Conservation (phyloP, 2,113 vertebrate genomes). For the Cyphomyrus discorhynchus region DNA sequence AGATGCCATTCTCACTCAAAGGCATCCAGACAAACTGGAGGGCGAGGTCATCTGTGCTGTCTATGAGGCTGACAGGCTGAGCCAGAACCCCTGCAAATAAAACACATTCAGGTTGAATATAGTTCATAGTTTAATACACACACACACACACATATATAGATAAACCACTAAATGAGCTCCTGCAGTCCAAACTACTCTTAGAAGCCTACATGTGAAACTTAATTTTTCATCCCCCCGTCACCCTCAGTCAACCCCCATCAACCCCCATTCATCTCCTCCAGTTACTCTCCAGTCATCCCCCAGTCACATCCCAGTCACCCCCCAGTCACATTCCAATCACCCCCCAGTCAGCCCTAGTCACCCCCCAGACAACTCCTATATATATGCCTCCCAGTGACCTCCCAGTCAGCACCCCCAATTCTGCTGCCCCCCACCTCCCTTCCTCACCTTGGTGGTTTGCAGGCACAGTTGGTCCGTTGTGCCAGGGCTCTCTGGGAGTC, state of each 20-base stretch:
- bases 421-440: not conserved
- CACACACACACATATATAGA: too few relatives aligned
- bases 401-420: not conserved
- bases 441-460: not conserved
- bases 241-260: not conserved
- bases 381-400: not conserved
- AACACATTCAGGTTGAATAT: not conserved
- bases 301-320: not conserved
- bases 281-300: not conserved
- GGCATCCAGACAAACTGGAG: not conserved
- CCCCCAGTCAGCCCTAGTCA: not conserved
- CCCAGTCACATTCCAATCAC: not conserved
- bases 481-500: not conserved
- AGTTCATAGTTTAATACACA: not conserved
- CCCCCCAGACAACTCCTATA: not conserved
- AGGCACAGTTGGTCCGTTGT: not conserved
- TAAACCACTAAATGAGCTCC: not conserved
- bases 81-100: not conserved
- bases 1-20: not conserved
- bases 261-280: not conserved
- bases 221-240: not conserved
- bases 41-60: not conserved
- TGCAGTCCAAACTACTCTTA: not conserved
- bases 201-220: not conserved
- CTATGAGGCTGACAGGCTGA: not conserved